phyloP scores from a whole-genome alignment of 2,797 vertebrate species.

The Rachycentron canadum region DNA sequence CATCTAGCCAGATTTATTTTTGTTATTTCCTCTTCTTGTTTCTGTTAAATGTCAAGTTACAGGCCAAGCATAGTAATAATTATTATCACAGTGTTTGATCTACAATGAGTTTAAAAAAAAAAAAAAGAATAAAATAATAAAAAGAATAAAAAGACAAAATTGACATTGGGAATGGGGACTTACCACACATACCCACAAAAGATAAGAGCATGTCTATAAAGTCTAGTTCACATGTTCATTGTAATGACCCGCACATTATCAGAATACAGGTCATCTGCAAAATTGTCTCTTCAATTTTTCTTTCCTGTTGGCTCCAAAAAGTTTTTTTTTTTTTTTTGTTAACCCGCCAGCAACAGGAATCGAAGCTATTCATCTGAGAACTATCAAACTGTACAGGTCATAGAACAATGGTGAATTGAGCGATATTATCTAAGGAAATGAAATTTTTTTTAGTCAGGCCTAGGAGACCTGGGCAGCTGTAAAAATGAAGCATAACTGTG shows the following conservation, averaged over 20 bases:
- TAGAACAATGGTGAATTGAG: not conserved
- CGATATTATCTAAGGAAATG: not conserved
- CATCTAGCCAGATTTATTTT: slow-evolving; percentile 66
- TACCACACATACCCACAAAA: not conserved
- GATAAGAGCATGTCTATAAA: not conserved
- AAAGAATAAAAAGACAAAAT: not conserved
- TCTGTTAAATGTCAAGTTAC: slow-evolving; percentile 36
- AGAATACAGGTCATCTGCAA: not conserved
- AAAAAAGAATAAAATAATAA: not conserved
- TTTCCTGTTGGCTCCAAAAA: not conserved
- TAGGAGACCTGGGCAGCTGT: not conserved
- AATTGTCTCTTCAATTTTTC: not conserved
- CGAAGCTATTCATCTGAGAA: slow-evolving; percentile 3
- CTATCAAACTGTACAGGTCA: not conserved
- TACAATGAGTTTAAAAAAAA: not conserved
- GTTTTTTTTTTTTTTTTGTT: not conserved
- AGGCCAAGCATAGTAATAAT: not conserved
- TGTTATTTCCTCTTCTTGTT: slow-evolving; percentile 57
- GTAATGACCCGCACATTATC: not conserved
- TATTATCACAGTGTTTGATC: slow-evolving; percentile 6
- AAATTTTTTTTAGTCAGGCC: not conserved
- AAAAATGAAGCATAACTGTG: not conserved
- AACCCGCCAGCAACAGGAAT: not conserved
- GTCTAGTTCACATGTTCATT: not conserved
- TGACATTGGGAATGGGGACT: not conserved